A percentile compares a stretch with the other conserved stretches of the same genome.
phyloP scores from a whole-genome alignment of 1,140 invertebrate species.

The Eueides isabella region DNA sequence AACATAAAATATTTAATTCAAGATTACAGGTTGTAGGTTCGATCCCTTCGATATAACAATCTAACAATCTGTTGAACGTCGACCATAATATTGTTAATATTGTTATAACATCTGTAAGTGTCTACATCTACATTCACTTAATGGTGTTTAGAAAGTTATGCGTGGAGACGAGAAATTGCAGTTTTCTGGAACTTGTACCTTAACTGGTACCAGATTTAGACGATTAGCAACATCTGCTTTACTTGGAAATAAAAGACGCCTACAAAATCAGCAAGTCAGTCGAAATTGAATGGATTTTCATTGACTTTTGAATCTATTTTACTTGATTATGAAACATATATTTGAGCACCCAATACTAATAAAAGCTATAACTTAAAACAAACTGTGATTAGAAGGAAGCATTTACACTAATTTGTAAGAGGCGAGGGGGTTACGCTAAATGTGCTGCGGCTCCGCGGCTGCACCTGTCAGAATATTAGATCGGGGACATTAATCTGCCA shows the following conservation, averaged over 20 bases:
- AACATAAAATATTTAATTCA: too few relatives aligned
- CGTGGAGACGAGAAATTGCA: slow-evolving; percentile 64
- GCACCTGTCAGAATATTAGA: slow-evolving; percentile 77
- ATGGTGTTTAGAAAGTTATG: slow-evolving; percentile 77
- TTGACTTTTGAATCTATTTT: not conserved
- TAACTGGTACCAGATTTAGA: slow-evolving; percentile 28
- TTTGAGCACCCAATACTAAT: not conserved
- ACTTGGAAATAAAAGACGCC: slow-evolving; percentile 12
- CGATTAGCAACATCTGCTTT: slow-evolving; percentile 74
- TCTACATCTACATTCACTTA: slow-evolving; percentile 78
- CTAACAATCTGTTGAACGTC: not conserved
- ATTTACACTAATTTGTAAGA: slow-evolving; percentile 20
- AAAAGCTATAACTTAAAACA: not conserved
- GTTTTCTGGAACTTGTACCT: slow-evolving; percentile 58
- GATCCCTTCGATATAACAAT: too few relatives aligned
- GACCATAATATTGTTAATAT: slow-evolving; percentile 12
- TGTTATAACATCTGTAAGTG: slow-evolving; percentile 65
- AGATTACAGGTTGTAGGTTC: too few relatives aligned
- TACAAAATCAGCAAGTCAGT: not conserved
- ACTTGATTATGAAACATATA: not conserved
- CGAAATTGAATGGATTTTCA: not conserved
- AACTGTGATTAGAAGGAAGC: not conserved
- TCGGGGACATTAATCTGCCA: slow-evolving; percentile 71
- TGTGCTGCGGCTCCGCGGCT: slow-evolving; percentile 44
- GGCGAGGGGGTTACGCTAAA: slow-evolving; percentile 26